A percentile compares a stretch with the other conserved stretches of the same genome.
Conservation (phyloP, 2,888 invertebrate genomes). For the Tolmerus cingulatus region DNA sequence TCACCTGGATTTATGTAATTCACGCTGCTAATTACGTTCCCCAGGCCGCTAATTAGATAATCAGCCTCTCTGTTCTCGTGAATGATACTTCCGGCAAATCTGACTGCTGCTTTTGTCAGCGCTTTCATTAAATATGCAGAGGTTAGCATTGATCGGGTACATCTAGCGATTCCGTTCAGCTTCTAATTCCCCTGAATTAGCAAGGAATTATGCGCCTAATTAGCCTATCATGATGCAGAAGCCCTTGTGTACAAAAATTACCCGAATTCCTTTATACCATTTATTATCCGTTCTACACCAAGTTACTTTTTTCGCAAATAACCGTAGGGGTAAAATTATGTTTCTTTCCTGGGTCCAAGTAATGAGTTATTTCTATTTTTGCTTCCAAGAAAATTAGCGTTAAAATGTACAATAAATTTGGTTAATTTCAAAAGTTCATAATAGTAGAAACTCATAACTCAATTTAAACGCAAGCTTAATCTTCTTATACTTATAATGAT, state of each 20-base stretch:
- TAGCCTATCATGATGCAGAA: neutral
- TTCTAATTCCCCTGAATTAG: neutral
- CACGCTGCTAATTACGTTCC: constrained; percentile 44
- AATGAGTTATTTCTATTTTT: too few relatives aligned
- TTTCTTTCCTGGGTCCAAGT: too few relatives aligned
- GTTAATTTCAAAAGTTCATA: too few relatives aligned
- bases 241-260: neutral
- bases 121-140: neutral
- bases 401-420: too few relatives aligned
- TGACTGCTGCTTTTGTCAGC: neutral
- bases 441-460: too few relatives aligned
- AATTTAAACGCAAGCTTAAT: too few relatives aligned
- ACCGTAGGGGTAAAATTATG: too few relatives aligned
- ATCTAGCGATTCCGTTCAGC: neutral
- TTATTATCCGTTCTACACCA: too few relatives aligned
- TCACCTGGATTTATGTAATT: constrained; percentile 41
- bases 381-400: too few relatives aligned
- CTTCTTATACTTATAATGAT: too few relatives aligned
- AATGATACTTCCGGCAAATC: constrained; percentile 38
- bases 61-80: constrained; percentile 23
- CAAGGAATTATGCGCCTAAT: neutral
- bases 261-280: neutral
- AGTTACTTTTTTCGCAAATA: too few relatives aligned
- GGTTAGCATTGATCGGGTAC: neutral
- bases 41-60: constrained; percentile 47